Base-by-base conservation (phyloP, 2,888 invertebrate species). In the Coelopa pilipes region DNA sequence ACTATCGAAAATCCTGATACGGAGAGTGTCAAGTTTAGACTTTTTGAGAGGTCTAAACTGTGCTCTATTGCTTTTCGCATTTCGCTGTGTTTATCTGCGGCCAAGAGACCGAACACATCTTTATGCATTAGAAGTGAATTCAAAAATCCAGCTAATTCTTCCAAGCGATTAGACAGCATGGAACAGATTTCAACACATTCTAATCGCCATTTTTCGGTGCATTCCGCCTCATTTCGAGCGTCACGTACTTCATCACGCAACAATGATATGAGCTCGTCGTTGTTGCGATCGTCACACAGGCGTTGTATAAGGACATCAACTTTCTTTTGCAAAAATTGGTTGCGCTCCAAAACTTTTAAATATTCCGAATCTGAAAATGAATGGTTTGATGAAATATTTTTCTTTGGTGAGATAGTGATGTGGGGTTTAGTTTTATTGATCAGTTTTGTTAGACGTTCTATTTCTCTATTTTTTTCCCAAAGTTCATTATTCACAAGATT, bases 121-220 rank as follows among this genome's bases (percentile, higher is more conserved):
- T 90, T 90, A 75, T 90, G 89, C 78, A 89, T 89, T 0, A 92
- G 85, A 66, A 92, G 82, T 0, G 90, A 90, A 77, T 91, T 90
- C 12, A 92, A 85, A 81, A 92, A 92, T 15, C 89, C 87, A 0
- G 91, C 91, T 60, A 92, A 82, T 80, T 92, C 92, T 78, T 91
- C 90, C 5, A 92, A 81, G 0, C 91, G 89, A 47, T 85, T 87
- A 21, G 90, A 89, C 10, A 92, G 83, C 59, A 90, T 82, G 1
- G 79, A 75, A 77, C 87, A 88, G 1, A 87, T 82, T 70, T 87
- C 85, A 0, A 83, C 81, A 72, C 86, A 88, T 72, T 87, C 85
- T 5, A 79, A 80, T 1, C 87, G 84, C 84, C 85, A 86, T 73
- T 82, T 85, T 65, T 86, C 82, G 0, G 86, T 83, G 12, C 78